phyloP scores from a whole-genome alignment of 2,113 vertebrate species.

The Sorex araneus region DNA sequence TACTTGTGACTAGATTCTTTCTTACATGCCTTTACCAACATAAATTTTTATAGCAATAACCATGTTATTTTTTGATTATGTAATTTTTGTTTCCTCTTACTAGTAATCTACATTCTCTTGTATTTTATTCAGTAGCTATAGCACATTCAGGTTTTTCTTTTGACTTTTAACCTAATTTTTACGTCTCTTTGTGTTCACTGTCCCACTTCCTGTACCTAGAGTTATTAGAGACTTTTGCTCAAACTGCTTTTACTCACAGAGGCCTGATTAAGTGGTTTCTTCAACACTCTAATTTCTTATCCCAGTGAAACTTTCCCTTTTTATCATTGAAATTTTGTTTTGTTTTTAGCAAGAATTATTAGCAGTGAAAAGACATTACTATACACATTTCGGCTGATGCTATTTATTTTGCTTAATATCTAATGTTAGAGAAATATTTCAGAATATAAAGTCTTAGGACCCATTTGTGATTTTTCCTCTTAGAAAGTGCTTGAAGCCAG shows the following conservation, averaged over 20 bases:
- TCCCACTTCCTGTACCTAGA: background rate
- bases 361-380: background rate
- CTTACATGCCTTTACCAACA: background rate
- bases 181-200: background rate
- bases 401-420: conserved; percentile 43
- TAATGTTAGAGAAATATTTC: conserved; percentile 39
- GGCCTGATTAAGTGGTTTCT: background rate
- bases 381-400: conserved; percentile 16
- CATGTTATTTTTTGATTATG: background rate
- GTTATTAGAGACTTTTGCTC: background rate
- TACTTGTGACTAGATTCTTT: background rate
- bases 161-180: background rate
- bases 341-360: conserved; percentile 35
- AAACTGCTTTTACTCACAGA: background rate
- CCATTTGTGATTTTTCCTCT: conserved; percentile 27
- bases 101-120: background rate
- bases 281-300: background rate
- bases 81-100: background rate
- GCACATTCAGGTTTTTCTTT: conserved; percentile 1
- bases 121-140: background rate
- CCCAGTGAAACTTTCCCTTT: background rate
- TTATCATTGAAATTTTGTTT: background rate
- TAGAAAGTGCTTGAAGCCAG: conserved; percentile 37
- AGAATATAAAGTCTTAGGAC: background rate
- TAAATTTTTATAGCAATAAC: background rate